Evolutionary conservation across 2,113 vertebrate species (phyloP).

Genomic region (Phalacrocorax carbo): DNA sequence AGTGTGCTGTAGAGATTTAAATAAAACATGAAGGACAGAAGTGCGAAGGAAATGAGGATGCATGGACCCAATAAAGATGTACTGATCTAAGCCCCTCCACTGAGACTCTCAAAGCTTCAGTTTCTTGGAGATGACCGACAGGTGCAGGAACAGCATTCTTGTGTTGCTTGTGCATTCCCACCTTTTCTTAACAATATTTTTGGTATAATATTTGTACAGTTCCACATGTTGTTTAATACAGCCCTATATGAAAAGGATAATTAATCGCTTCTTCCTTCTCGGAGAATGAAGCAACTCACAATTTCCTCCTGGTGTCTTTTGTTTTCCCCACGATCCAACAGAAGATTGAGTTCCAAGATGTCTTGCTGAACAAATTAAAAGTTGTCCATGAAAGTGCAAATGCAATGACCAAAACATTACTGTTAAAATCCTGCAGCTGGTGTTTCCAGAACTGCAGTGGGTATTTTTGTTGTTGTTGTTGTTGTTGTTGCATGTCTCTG

Average conservation of each 20-base stretch:
- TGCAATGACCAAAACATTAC: slow-evolving; percentile 88
- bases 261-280: slow-evolving; percentile 69
- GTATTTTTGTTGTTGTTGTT: slow-evolving; percentile 75
- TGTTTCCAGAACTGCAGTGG: slow-evolving; percentile 84
- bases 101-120: slow-evolving; percentile 72
- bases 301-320: slow-evolving; percentile 76
- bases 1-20: slow-evolving; percentile 81
- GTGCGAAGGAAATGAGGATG: slow-evolving; percentile 78
- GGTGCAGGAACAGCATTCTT: slow-evolving; percentile 74
- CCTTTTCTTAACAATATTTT: slow-evolving; percentile 80
- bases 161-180: slow-evolving; percentile 75
- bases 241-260: slow-evolving; percentile 83
- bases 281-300: slow-evolving; percentile 75
- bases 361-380: slow-evolving; percentile 89
- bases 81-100: slow-evolving; percentile 73
- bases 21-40: slow-evolving; percentile 70
- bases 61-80: slow-evolving; percentile 67
- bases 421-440: slow-evolving; percentile 86
- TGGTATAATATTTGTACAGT: slow-evolving; percentile 87
- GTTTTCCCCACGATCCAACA: slow-evolving; percentile 79
- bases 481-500: slow-evolving; percentile 94
- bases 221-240: slow-evolving; percentile 85
- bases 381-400: slow-evolving; percentile 89
- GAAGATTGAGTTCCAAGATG: slow-evolving; percentile 86
- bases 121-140: slow-evolving; percentile 75